phyloP scores from a whole-genome alignment of 2,888 invertebrate species.

The Trissolcus brochymenae region DNA sequence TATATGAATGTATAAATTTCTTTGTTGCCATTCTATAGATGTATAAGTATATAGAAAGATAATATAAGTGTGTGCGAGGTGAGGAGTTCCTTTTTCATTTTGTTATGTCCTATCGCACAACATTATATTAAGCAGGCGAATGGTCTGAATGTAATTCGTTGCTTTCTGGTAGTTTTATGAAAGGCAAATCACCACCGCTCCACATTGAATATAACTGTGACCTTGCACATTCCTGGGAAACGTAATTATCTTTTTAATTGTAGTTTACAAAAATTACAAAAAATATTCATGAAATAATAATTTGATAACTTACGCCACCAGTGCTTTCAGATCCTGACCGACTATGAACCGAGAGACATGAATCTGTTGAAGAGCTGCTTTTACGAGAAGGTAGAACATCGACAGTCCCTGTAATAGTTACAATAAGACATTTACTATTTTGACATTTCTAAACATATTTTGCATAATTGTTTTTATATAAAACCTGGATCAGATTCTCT shows the following conservation, averaged over 20 bases:
- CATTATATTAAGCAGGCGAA: slow-evolving; percentile 66
- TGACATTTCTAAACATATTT: too few species aligned
- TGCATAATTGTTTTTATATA: neutral
- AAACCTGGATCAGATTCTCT: slow-evolving; percentile 71
- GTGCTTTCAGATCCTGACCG: slow-evolving; percentile 79
- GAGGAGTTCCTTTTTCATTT: slow-evolving; percentile 49
- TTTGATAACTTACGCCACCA: slow-evolving; percentile 69
- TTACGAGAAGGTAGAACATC: slow-evolving; percentile 78
- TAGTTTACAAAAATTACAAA: neutral
- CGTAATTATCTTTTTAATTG: neutral
- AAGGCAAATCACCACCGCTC: slow-evolving; percentile 77
- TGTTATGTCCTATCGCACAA: slow-evolving; percentile 35
- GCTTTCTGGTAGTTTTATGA: slow-evolving; percentile 77
- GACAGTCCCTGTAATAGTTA: slow-evolving; percentile 59
- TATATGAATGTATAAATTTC: neutral
- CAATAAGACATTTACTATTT: neutral
- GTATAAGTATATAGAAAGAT: neutral
- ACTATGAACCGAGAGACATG: slow-evolving; percentile 80
- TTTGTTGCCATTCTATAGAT: neutral
- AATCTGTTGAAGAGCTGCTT: slow-evolving; percentile 81
- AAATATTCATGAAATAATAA: too few species aligned
- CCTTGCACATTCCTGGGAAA: slow-evolving; percentile 71
- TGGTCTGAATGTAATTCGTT: slow-evolving; percentile 73
- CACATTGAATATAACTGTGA: slow-evolving; percentile 77
- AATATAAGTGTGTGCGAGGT: slow-evolving; percentile 53